These are phyloP conservation scores for Staurois parvus DNA, from an alignment of 2,797 vertebrate genomes.

Conservation along the genomic window DNA sequence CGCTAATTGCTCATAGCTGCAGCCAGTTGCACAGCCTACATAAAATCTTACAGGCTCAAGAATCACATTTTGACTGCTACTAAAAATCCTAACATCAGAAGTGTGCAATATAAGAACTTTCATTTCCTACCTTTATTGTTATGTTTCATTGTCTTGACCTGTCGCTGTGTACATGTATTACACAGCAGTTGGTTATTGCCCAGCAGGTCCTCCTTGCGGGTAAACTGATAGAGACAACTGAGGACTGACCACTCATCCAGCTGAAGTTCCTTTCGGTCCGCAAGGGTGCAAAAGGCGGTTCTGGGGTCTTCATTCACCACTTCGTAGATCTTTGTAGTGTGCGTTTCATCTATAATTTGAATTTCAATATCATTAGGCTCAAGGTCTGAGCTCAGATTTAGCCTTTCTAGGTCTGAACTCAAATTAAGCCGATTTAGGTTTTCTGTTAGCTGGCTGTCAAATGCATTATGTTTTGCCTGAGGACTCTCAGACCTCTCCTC, in stretches of 20 bases:
- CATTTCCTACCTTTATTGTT: conserved; percentile 71
- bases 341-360: conserved; percentile 65
- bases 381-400: conserved; percentile 70
- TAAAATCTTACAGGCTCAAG: too few relatives aligned
- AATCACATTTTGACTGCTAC: too few relatives aligned
- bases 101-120: neutral
- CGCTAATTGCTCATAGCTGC: too few relatives aligned
- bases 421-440: conserved; percentile 75
- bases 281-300: conserved; percentile 86
- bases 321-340: conserved; percentile 62
- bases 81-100: too few relatives aligned
- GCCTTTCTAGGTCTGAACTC: conserved; percentile 65
- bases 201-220: conserved; percentile 88
- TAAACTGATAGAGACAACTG: conserved; percentile 92
- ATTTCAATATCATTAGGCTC: conserved; percentile 69
- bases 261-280: conserved; percentile 76
- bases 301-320: conserved; percentile 80
- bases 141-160: conserved; percentile 72
- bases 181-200: conserved; percentile 93
- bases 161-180: conserved; percentile 85
- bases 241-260: conserved; percentile 85
- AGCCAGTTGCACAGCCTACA: too few relatives aligned
- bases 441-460: conserved; percentile 64
- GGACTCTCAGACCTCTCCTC: neutral
- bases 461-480: conserved; percentile 59